phyloP scores from a whole-genome alignment of 2,888 invertebrate genomes.

The Stomorhina lunata region DNA sequence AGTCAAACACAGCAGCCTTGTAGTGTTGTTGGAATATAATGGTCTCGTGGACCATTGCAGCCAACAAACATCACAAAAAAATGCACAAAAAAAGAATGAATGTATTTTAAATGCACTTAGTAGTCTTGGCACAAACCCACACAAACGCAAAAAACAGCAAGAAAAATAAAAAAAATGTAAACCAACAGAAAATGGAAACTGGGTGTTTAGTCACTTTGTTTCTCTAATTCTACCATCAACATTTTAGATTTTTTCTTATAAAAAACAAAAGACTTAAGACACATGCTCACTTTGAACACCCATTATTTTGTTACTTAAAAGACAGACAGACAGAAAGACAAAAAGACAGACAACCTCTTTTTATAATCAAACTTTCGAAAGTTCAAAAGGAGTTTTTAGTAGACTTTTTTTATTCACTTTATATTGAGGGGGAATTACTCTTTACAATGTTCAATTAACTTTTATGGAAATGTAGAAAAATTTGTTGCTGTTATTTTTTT shows the following conservation, averaged over 20 bases:
- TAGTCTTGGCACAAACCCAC: constrained; percentile 62
- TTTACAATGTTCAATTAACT: constrained; percentile 63
- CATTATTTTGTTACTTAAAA: constrained; percentile 43
- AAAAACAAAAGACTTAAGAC: constrained; percentile 45
- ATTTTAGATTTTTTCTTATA: background rate
- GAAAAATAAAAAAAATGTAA: constrained; percentile 12
- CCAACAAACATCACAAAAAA: constrained; percentile 30
- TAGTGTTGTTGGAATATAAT: constrained; percentile 51
- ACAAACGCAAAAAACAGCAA: constrained; percentile 34
- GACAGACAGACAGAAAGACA: too few relatives aligned
- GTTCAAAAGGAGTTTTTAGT: constrained; percentile 61
- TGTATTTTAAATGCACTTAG: constrained; percentile 64
- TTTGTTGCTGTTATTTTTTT: constrained; percentile 36
- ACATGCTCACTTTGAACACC: constrained; percentile 36
- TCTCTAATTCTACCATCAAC: background rate
- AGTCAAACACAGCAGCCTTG: constrained; percentile 57
- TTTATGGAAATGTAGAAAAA: constrained; percentile 59
- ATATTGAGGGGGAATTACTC: constrained; percentile 42
- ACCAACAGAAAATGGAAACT: constrained; percentile 39
- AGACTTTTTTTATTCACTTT: constrained; percentile 18
- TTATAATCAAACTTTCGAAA: constrained; percentile 61
- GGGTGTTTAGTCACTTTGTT: constrained; percentile 45
- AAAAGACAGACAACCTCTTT: too few relatives aligned
- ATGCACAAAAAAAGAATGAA: constrained; percentile 47
- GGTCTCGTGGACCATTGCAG: constrained; percentile 64